Percentiles rank a stretch among this genome's conserved stretches.
Evolutionary conservation across 2,113 vertebrate species (phyloP).

Genomic region (Abramis brama): DNA sequence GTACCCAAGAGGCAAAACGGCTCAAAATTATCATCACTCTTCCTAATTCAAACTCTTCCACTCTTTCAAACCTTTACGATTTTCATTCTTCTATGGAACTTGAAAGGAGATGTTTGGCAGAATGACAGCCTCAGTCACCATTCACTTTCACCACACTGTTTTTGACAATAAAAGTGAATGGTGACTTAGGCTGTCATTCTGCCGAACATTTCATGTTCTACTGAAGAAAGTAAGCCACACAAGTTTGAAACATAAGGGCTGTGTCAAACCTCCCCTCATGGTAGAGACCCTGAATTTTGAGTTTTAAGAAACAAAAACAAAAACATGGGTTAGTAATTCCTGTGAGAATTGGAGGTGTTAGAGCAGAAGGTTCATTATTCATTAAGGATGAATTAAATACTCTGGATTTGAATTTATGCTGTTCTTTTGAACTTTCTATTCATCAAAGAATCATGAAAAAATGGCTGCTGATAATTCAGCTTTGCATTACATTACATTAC

Average conservation of each 20-base stretch:
- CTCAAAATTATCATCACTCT: background rate
- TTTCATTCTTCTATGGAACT: background rate
- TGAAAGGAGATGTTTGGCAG: background rate
- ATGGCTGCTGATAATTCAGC: background rate
- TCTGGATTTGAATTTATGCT: background rate
- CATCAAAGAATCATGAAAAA: background rate
- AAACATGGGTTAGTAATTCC: background rate
- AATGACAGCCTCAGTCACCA: background rate
- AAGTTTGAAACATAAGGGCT: background rate
- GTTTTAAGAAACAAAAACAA: background rate
- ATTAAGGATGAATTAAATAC: background rate
- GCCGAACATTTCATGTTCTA: background rate
- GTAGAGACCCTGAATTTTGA: background rate
- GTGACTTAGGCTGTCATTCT: conserved; percentile 1
- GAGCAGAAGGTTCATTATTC: background rate
- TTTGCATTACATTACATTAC: background rate
- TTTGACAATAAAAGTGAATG: background rate
- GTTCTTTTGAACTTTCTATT: background rate
- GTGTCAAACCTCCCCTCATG: background rate
- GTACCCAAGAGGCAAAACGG: background rate
- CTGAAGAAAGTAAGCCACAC: background rate
- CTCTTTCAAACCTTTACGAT: background rate
- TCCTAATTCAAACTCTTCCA: background rate
- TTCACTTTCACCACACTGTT: background rate
- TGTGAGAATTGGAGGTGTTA: background rate